phyloP scores from a whole-genome alignment of 2,888 invertebrate genomes.

The Copidosoma aretas region DNA sequence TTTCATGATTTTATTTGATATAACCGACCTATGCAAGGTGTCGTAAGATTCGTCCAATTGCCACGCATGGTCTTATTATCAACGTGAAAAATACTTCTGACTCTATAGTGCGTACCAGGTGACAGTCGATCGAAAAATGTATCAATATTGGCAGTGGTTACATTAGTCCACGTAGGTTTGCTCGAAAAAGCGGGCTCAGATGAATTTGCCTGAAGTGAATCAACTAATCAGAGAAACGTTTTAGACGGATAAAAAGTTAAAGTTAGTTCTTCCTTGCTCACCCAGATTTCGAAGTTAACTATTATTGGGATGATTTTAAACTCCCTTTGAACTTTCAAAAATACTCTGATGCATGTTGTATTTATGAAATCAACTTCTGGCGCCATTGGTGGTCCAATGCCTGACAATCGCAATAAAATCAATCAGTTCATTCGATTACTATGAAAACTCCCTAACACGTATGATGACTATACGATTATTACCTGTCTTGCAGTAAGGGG shows the following conservation, averaged over 20 bases:
- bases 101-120: conserved; percentile 41
- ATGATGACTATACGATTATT: conserved; percentile 7
- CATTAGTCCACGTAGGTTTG: neutral
- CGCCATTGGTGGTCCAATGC: conserved; percentile 25
- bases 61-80: conserved; percentile 20
- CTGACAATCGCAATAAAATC: conserved; percentile 4
- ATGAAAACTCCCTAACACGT: neutral
- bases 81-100: neutral
- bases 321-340: conserved; percentile 28
- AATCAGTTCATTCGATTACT: neutral
- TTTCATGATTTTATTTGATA: neutral
- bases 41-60: conserved; percentile 32
- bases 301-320: conserved; percentile 28
- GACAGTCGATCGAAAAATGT: conserved; percentile 24
- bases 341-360: conserved; percentile 33
- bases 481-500: conserved; percentile 48
- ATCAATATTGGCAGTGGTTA: conserved; percentile 22
- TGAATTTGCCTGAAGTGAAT: conserved; percentile 19
- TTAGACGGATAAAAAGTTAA: too few relatives aligned
- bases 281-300: conserved; percentile 39
- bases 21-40: conserved; percentile 43
- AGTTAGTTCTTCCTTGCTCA: conserved; percentile 29
- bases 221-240: too few relatives aligned
- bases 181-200: neutral
- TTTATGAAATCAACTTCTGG: conserved; percentile 33